Evolutionary conservation across 2,888 invertebrate species (phyloP).

Genomic region (Dryobota labecula): DNA sequence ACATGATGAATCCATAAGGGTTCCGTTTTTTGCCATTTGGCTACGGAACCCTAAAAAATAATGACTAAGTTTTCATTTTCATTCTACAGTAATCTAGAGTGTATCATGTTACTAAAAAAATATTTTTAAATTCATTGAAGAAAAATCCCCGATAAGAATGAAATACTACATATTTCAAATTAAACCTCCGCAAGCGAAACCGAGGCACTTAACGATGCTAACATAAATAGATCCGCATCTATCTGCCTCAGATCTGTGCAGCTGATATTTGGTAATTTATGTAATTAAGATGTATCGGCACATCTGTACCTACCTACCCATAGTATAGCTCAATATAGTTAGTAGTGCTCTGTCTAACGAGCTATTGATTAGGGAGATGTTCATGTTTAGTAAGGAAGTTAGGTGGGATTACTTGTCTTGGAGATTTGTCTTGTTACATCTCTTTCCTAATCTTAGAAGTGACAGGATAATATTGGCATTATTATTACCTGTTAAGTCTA

Average conservation of each 20-base stretch:
- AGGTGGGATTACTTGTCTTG: not conserved
- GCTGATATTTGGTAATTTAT: constrained; percentile 66
- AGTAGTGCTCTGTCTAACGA: constrained; percentile 57
- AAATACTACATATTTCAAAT: not conserved
- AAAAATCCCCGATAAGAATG: not conserved
- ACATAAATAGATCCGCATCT: constrained; percentile 44
- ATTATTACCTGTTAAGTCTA: not conserved
- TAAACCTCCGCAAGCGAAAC: not conserved
- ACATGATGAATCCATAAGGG: too few species aligned
- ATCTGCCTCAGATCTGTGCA: constrained; percentile 53
- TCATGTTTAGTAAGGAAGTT: constrained; percentile 36
- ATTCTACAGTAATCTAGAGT: too few species aligned
- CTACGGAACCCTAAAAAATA: too few species aligned
- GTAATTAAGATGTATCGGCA: constrained; percentile 66
- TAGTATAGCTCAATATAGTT: not conserved
- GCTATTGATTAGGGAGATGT: constrained; percentile 47
- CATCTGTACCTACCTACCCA: constrained; percentile 30
- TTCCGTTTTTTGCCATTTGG: too few species aligned
- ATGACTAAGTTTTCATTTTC: too few species aligned
- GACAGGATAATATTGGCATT: too few species aligned
- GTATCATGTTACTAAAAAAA: too few species aligned
- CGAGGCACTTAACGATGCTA: not conserved
- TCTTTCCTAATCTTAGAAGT: not conserved
- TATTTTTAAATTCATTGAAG: not conserved
- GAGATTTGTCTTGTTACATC: not conserved